A percentile compares a stretch with the other conserved stretches of the same genome.
Conservation (phyloP, 2,888 invertebrate genomes). For the Ornithoptera priamus region DNA sequence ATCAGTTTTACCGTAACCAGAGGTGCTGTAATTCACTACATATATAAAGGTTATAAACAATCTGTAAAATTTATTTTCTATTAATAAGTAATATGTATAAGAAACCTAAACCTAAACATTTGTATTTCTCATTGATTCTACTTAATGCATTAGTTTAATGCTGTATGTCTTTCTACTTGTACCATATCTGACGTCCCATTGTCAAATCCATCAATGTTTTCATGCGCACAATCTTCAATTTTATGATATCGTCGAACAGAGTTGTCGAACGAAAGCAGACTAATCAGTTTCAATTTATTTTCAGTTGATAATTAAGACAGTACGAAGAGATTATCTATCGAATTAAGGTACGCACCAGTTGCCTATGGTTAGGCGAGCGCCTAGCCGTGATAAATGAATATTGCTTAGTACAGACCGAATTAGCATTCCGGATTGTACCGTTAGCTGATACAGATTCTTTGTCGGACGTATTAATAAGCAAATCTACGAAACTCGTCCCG, state of each 20-base stretch:
- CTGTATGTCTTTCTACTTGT: too few species aligned
- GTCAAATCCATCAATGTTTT: not conserved
- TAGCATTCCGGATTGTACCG: slow-evolving; percentile 54
- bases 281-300: slow-evolving; percentile 33
- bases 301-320: slow-evolving; percentile 42
- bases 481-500: slow-evolving; percentile 61
- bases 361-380: slow-evolving; percentile 42
- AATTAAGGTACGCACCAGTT: slow-evolving; percentile 50
- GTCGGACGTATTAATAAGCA: slow-evolving; percentile 71
- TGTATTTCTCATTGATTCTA: too few species aligned
- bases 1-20: too few species aligned
- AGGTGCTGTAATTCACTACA: too few species aligned
- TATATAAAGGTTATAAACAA: too few species aligned
- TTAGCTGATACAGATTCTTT: slow-evolving; percentile 58
- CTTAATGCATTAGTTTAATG: too few species aligned
- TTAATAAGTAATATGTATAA: too few species aligned
- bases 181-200: too few species aligned
- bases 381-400: slow-evolving; percentile 58
- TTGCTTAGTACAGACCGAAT: slow-evolving; percentile 54
- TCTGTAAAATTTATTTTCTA: too few species aligned
- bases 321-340: slow-evolving; percentile 46
- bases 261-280: too few species aligned
- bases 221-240: not conserved
- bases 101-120: too few species aligned
- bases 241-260: not conserved